Base-by-base conservation (phyloP, 2,888 invertebrate species). In the Metellina segmentata region DNA sequence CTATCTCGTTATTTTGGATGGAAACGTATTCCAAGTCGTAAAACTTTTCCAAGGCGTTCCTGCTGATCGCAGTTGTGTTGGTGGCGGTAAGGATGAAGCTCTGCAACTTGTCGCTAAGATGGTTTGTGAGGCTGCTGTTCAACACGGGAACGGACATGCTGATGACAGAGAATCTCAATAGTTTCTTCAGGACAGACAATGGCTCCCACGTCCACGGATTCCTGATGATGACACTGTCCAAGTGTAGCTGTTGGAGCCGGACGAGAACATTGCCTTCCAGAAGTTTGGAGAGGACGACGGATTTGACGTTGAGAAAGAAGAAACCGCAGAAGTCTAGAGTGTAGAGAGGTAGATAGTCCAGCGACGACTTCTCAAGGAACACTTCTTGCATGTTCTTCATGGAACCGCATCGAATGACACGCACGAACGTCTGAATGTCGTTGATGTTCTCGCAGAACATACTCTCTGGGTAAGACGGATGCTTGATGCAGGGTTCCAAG, bases 331-430 rank as follows among this genome's bases (percentile, higher is more conserved):
- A 91, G 75, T 91, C 90, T 0, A 91, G 9, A 7, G 77, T 82
- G 11, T 86, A 86, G 8, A 91, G 20, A 9, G 90, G 90, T 7
- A 91, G 77, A 6, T 75, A 91, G 6, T 91, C 90, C 6, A 91
- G 52, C 5, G 90, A 75, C 5, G 90, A 91, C n/a, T 86, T 75
- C n/a, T 86, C 81, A 8, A 91, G 53, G 61, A 86, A 91, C 0
- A 91, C 86, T 53, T 91, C 90, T n/a, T 86, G 90, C 86, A 91
- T 86, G 53, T 91, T 91, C 19, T 78, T 81, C 19, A 49, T 86
- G 9, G 81, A 86, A 7, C 77, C 77, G 16, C 90, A 91, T 48
- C 90, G 75, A 5, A 91, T 52, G 16, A 91, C 90, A 0, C 85
- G 77, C 2, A 91, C 75, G 34, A 91, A 91, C 11, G 86, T 86